These are phyloP conservation scores for Poecilus cupreus DNA, from an alignment of 2,888 invertebrate species.

Conservation along the genomic window DNA sequence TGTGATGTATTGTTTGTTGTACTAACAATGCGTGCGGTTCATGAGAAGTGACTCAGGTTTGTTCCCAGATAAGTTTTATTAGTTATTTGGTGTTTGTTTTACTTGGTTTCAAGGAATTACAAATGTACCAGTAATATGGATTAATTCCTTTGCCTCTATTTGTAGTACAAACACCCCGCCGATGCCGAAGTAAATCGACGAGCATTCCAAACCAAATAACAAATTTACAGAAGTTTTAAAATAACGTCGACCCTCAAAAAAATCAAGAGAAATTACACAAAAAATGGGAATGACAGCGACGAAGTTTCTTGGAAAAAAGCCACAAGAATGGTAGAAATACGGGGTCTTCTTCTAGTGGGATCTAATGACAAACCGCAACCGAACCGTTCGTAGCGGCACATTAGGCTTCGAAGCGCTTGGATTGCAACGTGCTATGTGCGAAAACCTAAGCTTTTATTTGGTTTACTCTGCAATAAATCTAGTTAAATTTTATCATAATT, in stretches of 20 bases:
- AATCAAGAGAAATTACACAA: neutral
- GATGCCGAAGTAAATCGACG: neutral
- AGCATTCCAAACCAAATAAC: slow-evolving; percentile 5
- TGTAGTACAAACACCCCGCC: neutral
- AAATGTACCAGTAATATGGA: too few relatives aligned
- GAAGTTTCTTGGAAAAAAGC: neutral
- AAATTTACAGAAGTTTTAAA: neutral
- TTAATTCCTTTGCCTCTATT: neutral
- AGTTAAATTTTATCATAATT: neutral
- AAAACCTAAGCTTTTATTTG: too few relatives aligned
- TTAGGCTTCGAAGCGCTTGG: neutral
- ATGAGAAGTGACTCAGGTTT: neutral
- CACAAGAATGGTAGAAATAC: neutral
- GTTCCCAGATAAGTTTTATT: neutral
- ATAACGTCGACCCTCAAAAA: neutral
- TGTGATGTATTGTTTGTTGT: neutral
- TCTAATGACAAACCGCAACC: neutral
- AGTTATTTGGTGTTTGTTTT: neutral
- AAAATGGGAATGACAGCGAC: neutral
- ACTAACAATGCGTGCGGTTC: neutral
- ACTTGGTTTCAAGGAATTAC: neutral
- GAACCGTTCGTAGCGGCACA: neutral
- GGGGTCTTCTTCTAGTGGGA: neutral
- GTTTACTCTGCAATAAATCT: neutral
- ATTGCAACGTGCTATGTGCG: too few relatives aligned